Base-by-base conservation (phyloP, 1,140 invertebrate species). In the Atta texana region DNA sequence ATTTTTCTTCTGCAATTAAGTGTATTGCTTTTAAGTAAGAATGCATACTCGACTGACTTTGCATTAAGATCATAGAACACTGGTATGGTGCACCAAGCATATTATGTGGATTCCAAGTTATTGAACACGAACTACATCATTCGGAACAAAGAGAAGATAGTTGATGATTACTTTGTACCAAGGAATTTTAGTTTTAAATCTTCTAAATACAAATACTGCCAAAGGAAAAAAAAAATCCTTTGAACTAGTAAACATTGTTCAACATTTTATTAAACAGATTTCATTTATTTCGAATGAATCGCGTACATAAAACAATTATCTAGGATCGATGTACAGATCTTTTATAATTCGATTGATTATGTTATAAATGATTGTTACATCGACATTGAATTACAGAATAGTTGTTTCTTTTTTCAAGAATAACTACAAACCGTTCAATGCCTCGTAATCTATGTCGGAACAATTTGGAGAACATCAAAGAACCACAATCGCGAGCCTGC, bases 61-160 rank as follows among this genome's bases (percentile, higher is more conserved):
- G 6, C 4, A 99, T 96, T 5, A 99, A 92, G 90, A 99, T 97
- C 12, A 98, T 93, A 0, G 98, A 98, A 93, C 98, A 99, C 92
- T 99, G 98, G 16, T 99, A 95, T 0, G 98, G 98, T 5, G 96
- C 97, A 4, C 98, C 98, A 21, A 98, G 96, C 96, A 99, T 97
- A 93, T 99, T 99, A 92, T 99, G 98, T 0, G 98, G 98, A 95
- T 99, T 99, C 98, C 98, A 99, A 34, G 34, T 0, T 0, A 34
- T 0, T 6, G 0, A 99, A 93, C 99, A 96, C 2, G 96, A 96
- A 89, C 97, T 97, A 89, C 6, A 57, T 10, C 31, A 21, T 34
- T 18, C 12, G 7, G 12, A 59, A 61, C 12, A 61, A 61, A 14
- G n/a, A 39, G 7, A n/a, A 49, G 49, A 39, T 61, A 3, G 39